Conservation (phyloP, 1,140 invertebrate genomes). For the Rhizoglyphus robini region DNA sequence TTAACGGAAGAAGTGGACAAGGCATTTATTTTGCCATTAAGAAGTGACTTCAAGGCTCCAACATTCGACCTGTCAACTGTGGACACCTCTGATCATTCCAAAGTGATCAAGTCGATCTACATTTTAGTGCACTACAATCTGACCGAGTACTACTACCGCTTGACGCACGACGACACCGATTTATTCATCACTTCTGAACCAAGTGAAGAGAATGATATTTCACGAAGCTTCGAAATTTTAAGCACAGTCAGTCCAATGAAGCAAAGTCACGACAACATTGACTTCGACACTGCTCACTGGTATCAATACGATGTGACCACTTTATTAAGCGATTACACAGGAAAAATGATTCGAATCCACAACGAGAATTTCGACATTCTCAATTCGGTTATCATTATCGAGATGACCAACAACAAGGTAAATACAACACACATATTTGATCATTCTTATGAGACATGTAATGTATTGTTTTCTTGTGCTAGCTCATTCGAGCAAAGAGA, state of each 20-base stretch:
- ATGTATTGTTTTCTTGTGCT: too few relatives aligned
- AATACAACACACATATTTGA: background rate
- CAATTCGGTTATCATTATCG: background rate
- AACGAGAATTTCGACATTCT: constrained; percentile 1
- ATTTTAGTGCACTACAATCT: constrained; percentile 4
- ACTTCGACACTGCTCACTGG: background rate
- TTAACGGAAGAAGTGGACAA: background rate
- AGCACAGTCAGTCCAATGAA: background rate
- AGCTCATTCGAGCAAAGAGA: constrained; percentile 8
- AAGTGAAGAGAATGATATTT: constrained; percentile 1
- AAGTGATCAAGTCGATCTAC: background rate
- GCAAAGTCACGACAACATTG: background rate
- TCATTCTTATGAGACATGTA: background rate
- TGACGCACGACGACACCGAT: background rate
- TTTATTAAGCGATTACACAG: background rate
- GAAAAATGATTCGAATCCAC: background rate
- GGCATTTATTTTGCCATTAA: background rate
- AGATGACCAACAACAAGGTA: background rate
- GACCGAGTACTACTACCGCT: background rate
- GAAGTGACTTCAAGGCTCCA: background rate
- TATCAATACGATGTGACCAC: constrained; percentile 7
- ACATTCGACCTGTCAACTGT: background rate
- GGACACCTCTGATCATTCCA: background rate
- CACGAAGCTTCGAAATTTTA: background rate
- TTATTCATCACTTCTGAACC: background rate